Percentiles rank a stretch among this genome's conserved stretches.
These are phyloP conservation scores for Isoperla grammatica DNA, from an alignment of 2,888 invertebrate genomes.

Conservation along the genomic window DNA sequence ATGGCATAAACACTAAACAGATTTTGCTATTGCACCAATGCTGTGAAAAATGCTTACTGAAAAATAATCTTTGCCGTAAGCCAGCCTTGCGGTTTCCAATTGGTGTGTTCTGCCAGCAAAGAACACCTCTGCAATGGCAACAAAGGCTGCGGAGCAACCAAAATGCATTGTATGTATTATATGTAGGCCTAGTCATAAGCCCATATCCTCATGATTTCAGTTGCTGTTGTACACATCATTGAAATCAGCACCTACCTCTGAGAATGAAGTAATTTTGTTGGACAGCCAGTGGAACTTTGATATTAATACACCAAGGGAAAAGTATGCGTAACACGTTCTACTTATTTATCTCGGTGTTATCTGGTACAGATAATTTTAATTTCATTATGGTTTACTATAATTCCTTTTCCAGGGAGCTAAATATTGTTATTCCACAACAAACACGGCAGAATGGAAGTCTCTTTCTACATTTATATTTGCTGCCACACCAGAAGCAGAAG, in stretches of 20 bases:
- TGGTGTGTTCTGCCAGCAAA: too few relatives aligned
- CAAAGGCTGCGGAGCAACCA: too few relatives aligned
- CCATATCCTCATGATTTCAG: conserved; percentile 38
- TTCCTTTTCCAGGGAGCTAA: conserved; percentile 53
- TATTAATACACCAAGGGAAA: conserved; percentile 52
- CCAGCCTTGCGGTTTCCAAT: too few relatives aligned
- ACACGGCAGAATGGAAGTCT: conserved; percentile 81
- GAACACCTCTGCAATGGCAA: too few relatives aligned
- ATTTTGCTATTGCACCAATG: too few relatives aligned
- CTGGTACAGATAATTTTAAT: conserved; percentile 6
- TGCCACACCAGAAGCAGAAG: conserved; percentile 41
- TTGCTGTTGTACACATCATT: conserved; percentile 63
- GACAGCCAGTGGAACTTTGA: conserved; percentile 59
- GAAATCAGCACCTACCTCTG: conserved; percentile 50
- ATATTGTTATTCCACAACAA: conserved; percentile 62
- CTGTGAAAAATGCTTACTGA: too few relatives aligned
- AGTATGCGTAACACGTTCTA: conserved; percentile 41
- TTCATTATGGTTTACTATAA: conserved; percentile 5
- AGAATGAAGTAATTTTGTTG: conserved; percentile 54
- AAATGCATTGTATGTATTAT: too few relatives aligned
- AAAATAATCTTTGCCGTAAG: too few relatives aligned
- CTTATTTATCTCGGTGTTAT: conserved; percentile 10
- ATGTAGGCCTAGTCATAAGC: too few relatives aligned
- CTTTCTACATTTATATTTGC: conserved; percentile 66
- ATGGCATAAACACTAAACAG: too few relatives aligned